phyloP scores from a whole-genome alignment of 1,140 invertebrate species.

The Plodia interpunctella region DNA sequence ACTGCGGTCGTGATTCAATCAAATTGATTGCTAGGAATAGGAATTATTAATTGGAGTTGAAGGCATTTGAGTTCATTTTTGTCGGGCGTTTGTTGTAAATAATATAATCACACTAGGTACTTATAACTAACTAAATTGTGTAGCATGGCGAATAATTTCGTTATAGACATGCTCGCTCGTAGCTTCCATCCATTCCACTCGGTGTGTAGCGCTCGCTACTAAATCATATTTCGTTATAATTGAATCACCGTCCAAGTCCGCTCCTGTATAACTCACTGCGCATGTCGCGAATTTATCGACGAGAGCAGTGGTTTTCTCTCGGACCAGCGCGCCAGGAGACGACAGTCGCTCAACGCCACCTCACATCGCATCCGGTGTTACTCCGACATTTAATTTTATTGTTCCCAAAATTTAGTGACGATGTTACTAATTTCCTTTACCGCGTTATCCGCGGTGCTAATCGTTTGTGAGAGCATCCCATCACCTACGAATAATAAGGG shows the following conservation, averaged over 20 bases:
- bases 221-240: too few relatives aligned
- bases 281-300: slow-evolving; percentile 72
- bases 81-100: too few relatives aligned
- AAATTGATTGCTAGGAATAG: too few relatives aligned
- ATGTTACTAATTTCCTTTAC: slow-evolving; percentile 58
- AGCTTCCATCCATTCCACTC: too few relatives aligned
- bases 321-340: slow-evolving; percentile 42
- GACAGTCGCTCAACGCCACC: slow-evolving; percentile 51
- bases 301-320: slow-evolving; percentile 54
- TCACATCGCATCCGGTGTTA: slow-evolving; percentile 39
- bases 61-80: too few relatives aligned
- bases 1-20: too few relatives aligned
- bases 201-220: too few relatives aligned
- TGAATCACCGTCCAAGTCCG: slow-evolving; percentile 26
- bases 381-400: slow-evolving; percentile 10
- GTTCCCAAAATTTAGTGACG: slow-evolving; percentile 18
- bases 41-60: too few relatives aligned
- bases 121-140: too few relatives aligned
- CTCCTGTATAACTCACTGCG: slow-evolving; percentile 56
- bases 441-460: slow-evolving; percentile 63
- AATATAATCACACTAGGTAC: too few relatives aligned
- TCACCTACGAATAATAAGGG: slow-evolving; percentile 61
- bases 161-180: too few relatives aligned
- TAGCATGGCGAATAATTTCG: too few relatives aligned
- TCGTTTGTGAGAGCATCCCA: slow-evolving; percentile 44